phyloP scores from a whole-genome alignment of 1,140 invertebrate species.

The Orius insidiosus region DNA sequence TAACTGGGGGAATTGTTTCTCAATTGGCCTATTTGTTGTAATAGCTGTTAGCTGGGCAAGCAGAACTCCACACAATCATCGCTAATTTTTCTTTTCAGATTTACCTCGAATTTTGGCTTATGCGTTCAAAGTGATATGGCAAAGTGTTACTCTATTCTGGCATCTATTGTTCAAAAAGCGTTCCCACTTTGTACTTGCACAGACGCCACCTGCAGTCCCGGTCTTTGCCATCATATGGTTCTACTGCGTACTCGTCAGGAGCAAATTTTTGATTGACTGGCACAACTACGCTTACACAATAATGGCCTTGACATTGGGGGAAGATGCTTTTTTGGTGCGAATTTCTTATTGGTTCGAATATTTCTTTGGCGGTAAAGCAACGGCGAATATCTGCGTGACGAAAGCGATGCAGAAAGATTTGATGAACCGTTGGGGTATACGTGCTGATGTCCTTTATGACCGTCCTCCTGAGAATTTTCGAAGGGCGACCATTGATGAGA shows the following conservation, averaged over 20 bases:
- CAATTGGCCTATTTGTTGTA: neutral
- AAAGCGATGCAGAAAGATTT: conserved; percentile 86
- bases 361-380: conserved; percentile 60
- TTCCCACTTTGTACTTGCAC: conserved; percentile 51
- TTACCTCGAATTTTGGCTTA: conserved; percentile 57
- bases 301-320: conserved; percentile 51
- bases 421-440: conserved; percentile 52
- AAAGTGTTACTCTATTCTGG: conserved; percentile 51
- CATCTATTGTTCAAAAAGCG: conserved; percentile 44
- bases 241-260: conserved; percentile 44
- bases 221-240: conserved; percentile 68
- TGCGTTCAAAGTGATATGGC: conserved; percentile 70
- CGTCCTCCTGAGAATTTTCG: conserved; percentile 62
- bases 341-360: conserved; percentile 60
- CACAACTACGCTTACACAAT: conserved; percentile 96
- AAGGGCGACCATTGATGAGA: conserved; percentile 48
- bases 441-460: conserved; percentile 74
- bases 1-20: neutral
- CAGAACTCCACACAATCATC: neutral
- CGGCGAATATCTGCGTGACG: conserved; percentile 82
- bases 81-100: conserved; percentile 28
- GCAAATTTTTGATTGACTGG: conserved; percentile 85
- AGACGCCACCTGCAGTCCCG: conserved; percentile 91
- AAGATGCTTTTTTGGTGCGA: conserved; percentile 48
- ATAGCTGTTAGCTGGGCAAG: neutral